Percentiles rank a stretch among this genome's conserved stretches.
Conservation (phyloP, 2,888 invertebrate species). For the Agrilus cyanescens region DNA sequence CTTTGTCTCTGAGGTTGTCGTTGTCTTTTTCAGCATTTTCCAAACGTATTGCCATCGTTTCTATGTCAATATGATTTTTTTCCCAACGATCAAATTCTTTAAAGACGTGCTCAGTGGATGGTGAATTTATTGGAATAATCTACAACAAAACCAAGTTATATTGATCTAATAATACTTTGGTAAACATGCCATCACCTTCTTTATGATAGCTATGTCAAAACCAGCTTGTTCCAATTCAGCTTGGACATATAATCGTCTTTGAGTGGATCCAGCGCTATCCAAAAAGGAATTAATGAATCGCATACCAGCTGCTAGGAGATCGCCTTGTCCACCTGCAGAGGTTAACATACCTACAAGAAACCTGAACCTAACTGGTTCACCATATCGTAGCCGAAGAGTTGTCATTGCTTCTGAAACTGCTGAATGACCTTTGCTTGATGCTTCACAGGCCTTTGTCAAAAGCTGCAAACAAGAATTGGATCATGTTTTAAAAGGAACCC, state of each 20-base stretch:
- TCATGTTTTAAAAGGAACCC: no score
- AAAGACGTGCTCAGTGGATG: conserved; percentile 49
- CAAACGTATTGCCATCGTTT: conserved; percentile 57
- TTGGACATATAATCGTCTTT: conserved; percentile 72
- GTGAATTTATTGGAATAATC: conserved; percentile 53
- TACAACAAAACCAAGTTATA: conserved; percentile 26
- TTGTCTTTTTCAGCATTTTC: conserved; percentile 58
- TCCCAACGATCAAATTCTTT: conserved; percentile 66
- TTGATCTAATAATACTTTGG: background rate
- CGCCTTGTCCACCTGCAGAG: conserved; percentile 56
- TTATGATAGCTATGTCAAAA: conserved; percentile 50
- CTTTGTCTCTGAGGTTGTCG: conserved; percentile 50
- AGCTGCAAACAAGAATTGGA: conserved; percentile 43
- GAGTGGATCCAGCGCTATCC: conserved; percentile 60
- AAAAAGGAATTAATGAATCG: conserved; percentile 76
- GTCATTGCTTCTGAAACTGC: conserved; percentile 86
- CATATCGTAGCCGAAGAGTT: conserved; percentile 73
- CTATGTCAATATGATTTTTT: conserved; percentile 67
- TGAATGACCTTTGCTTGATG: conserved; percentile 62
- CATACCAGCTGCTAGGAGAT: conserved; percentile 68
- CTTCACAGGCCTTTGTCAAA: conserved; percentile 71
- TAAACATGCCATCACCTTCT: conserved; percentile 36
- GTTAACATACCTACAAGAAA: conserved; percentile 82
- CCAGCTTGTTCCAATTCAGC: conserved; percentile 76
- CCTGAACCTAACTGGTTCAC: conserved; percentile 86